Percentiles rank a stretch among this genome's conserved stretches.
These are phyloP conservation scores for Paraplagusia blochii DNA, from an alignment of 2,113 vertebrate genomes.

Conservation along the genomic window DNA sequence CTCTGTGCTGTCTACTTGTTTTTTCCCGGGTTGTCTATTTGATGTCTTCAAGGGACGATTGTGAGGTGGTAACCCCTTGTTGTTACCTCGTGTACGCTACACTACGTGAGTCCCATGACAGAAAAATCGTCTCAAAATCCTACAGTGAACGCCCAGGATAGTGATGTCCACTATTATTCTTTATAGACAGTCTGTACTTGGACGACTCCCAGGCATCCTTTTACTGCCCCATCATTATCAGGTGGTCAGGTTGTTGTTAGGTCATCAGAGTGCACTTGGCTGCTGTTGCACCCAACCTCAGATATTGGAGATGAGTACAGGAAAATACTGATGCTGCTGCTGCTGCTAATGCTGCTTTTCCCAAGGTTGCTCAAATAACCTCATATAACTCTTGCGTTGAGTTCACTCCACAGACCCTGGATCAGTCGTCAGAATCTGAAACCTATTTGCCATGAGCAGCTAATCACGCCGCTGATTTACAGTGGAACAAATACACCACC, in stretches of 20 bases:
- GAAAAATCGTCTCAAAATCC: too few species aligned
- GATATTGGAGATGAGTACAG: slow-evolving; percentile 13
- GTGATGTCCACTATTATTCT: too few species aligned
- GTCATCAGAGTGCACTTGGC: slow-evolving; percentile 3
- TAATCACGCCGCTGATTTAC: slow-evolving; percentile 10
- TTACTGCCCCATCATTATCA: slow-evolving; percentile 3
- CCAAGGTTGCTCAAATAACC: slow-evolving; percentile 17
- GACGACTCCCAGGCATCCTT: background rate
- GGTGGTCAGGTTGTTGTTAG: background rate
- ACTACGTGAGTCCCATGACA: too few species aligned
- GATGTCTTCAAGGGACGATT: too few species aligned
- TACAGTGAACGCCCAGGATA: too few species aligned
- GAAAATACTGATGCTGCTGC: background rate
- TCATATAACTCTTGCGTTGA: slow-evolving; percentile 7
- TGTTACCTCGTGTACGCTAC: too few species aligned
- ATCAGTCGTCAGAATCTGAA: slow-evolving; percentile 21
- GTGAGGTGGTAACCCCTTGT: too few species aligned
- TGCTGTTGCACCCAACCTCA: slow-evolving; percentile 5
- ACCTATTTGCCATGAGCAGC: slow-evolving; percentile 14
- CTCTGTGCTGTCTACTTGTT: too few species aligned
- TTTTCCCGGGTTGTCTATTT: too few species aligned
- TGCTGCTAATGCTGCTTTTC: slow-evolving; percentile 15
- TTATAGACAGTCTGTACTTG: too few species aligned
- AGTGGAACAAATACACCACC: slow-evolving; percentile 10
- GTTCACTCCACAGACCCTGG: slow-evolving; percentile 16